Evolutionary conservation across 2,797 vertebrate species (phyloP), one percentile per base, ranked within the genome.

Genomic region (Myotis vivesi): DNA sequence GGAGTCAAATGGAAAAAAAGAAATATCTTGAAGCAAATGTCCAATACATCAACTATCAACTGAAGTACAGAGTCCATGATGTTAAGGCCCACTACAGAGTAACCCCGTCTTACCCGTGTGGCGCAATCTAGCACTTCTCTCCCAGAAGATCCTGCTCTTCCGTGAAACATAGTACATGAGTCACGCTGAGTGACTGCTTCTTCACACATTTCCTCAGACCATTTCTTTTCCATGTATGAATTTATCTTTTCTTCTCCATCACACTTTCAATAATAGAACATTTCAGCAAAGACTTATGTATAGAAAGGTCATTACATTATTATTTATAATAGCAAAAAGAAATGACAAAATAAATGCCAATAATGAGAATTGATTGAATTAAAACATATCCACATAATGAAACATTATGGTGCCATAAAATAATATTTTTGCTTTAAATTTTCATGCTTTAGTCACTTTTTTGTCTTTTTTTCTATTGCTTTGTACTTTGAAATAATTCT

Each of bases 401-500:
- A 88, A 77, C 66, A 36, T 36, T 69, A 19, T 22, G 1, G 28
- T 57, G 33, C 12, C n/a, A 44, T 44, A 73, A 92, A 59, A 64
- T 86, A 49, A 57, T 44, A 73, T 72, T 59, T 66, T 22, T 68
- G 59, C 33, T 59, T 84, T 77, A 44, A 53, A 49, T 33, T 36
- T 66, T 28, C 4, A 41, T 53, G 36, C 8, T 68, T 75, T 46
- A 19, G 87, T 53, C 6, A 89, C 23, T 71, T 22, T 72, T 82
- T 75, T 10, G 3, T 76, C 22, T 38, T 75, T 68, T 85, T 85
- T 59, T 22, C 23, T 84, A 75, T 55, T 68, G 22, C 2, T 69
- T 75, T 75, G 81, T 81, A 33, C 59, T 66, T 82, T 79, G 64
- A 94, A 77, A 46, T 46, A 75, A 91, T 55, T 66, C 84, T 51